phyloP scores from a whole-genome alignment of 2,113 vertebrate genomes.

The Grammomys surdaster region DNA sequence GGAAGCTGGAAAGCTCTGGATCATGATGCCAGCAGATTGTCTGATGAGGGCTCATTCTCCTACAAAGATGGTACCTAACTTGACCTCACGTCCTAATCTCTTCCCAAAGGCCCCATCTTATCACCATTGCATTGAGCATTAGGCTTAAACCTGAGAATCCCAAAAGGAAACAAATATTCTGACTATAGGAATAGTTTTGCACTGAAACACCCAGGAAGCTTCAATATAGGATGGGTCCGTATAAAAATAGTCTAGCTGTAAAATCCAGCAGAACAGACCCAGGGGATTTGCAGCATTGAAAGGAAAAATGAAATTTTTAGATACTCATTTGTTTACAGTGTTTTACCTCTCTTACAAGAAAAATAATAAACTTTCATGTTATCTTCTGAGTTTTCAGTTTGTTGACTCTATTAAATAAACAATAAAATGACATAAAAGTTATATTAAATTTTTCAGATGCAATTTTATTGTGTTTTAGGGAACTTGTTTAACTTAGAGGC shows the following conservation, averaged over 20 bases:
- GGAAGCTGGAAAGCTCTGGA: background rate
- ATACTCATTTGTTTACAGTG: background rate
- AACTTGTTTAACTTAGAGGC: conserved; percentile 42
- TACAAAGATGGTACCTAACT: background rate
- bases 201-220: background rate
- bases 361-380: background rate
- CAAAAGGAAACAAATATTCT: background rate
- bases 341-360: conserved; percentile 20
- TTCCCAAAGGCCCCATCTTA: background rate
- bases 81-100: background rate
- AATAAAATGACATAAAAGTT: conserved; percentile 3
- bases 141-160: background rate
- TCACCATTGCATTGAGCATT: background rate
- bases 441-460: conserved; percentile 51
- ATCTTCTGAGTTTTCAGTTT: conserved; percentile 23
- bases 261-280: background rate
- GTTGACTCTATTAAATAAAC: conserved; percentile 49
- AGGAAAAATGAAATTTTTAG: conserved; percentile 19
- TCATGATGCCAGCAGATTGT: too few relatives aligned
- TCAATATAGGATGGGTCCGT: background rate
- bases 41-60: background rate
- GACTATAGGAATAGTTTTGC: background rate
- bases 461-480: conserved; percentile 17
- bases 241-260: background rate
- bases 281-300: background rate